A percentile compares a stretch with the other conserved stretches of the same genome.
phyloP scores from a whole-genome alignment of 1,140 invertebrate species.

The Lasaia peninsularis region DNA sequence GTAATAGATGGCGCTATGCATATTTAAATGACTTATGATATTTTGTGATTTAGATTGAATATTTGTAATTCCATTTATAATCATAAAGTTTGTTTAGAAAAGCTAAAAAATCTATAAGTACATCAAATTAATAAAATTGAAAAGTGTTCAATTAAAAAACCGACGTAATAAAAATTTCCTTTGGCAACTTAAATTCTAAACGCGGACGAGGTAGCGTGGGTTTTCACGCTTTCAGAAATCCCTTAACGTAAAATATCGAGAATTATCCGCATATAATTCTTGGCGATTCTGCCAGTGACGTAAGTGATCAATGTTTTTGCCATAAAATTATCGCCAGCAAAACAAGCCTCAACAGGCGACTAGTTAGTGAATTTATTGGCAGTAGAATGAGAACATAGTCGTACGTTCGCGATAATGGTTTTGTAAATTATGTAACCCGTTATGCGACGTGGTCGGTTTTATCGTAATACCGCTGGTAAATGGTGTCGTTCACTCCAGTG shows the following conservation, averaged over 20 bases:
- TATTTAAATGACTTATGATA: too few species aligned
- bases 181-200: too few species aligned
- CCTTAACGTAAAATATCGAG: slow-evolving; percentile 21
- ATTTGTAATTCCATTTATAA: too few species aligned
- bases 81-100: too few species aligned
- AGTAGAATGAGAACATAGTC: slow-evolving; percentile 43
- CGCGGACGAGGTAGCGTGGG: too few species aligned
- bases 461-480: slow-evolving; percentile 37
- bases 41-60: too few species aligned
- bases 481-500: slow-evolving; percentile 38
- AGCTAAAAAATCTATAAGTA: too few species aligned
- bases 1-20: too few species aligned
- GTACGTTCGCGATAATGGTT: slow-evolving; percentile 54
- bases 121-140: too few species aligned
- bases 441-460: slow-evolving; percentile 43
- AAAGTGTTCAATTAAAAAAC: too few species aligned
- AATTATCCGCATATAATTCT: neutral
- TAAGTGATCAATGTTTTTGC: slow-evolving; percentile 56
- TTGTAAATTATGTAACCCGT: slow-evolving; percentile 57
- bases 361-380: slow-evolving; percentile 57
- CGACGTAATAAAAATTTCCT: too few species aligned
- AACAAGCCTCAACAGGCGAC: slow-evolving; percentile 40
- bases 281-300: slow-evolving; percentile 30
- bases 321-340: slow-evolving; percentile 46
- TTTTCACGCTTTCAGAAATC: neutral